Base-by-base conservation (phyloP, 2,797 vertebrate species). In the Kryptolebias ocellatus region DNA sequence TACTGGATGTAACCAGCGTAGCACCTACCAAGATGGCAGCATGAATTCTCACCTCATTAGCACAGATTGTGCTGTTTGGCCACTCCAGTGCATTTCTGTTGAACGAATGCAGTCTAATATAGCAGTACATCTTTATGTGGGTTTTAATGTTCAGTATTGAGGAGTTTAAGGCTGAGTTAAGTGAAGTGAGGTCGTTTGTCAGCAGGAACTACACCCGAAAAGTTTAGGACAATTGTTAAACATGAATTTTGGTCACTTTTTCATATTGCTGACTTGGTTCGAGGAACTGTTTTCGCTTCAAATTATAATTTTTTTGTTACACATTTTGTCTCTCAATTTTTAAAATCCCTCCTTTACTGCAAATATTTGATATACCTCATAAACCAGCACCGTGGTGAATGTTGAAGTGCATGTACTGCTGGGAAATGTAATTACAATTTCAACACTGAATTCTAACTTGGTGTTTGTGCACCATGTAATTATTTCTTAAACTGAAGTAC, bases 391-490 rank as follows among this genome's bases (percentile, higher is more conserved):
- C 15, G 39, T 4, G 9, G 42, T 51, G 24, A n/a, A 52, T 47
- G 15, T 31, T 62, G 24, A 51, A 20, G 5, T 29, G 39, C n/a
- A 60, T 54, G 59, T 34, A 27, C 34, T 45, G 29, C 31, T 42
- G 59, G 34, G 0, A 61, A 47, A 64, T 65, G 15, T 46, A 67
- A 72, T 76, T 47, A 58, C 20, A 24, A 24, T 64, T 71, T 1
- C 56, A 16, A 29, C 27, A 56, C 20, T 27, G 5, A 34, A 6
- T 34, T 7, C 5, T 34, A 18, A 24, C 24, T 42, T 74, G 54
- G 60, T 68, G 20, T 76, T 55, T 72, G 65, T 88, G 69, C 55
- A 64, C n/a, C 7, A 7, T 71, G 29, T 50, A 51, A 24, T 34
- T 45, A 8, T 34, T 34, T 34, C 31, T 5, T 5, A 34, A 42